Evolutionary conservation across 2,888 invertebrate genomes (phyloP).

Genomic region (Nudaria mundana): DNA sequence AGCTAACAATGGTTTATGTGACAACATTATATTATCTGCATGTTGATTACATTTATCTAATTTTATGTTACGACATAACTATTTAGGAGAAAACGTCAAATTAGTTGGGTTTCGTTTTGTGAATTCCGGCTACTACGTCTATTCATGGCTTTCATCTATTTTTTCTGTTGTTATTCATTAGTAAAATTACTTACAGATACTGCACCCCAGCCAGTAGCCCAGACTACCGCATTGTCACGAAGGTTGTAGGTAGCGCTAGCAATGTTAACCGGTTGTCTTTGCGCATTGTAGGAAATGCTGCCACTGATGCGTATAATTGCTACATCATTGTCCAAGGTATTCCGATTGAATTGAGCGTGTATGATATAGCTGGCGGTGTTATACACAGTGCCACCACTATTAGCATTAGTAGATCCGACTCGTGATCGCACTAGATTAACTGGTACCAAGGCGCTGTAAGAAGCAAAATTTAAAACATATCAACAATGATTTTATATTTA

Average conservation of each 20-base stretch:
- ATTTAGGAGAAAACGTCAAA: too few relatives aligned
- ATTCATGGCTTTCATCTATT: too few relatives aligned
- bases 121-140: too few relatives aligned
- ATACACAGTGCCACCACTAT: constrained; percentile 36
- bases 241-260: constrained; percentile 41
- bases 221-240: constrained; percentile 41
- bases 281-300: constrained; percentile 16
- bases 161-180: too few relatives aligned
- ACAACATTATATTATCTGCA: too few relatives aligned
- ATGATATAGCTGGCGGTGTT: constrained; percentile 15
- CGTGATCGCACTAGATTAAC: constrained; percentile 29
- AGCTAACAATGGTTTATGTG: too few relatives aligned
- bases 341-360: constrained; percentile 31
- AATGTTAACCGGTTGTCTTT: constrained; percentile 25
- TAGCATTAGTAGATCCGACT: constrained; percentile 39
- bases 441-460: too few relatives aligned
- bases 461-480: too few relatives aligned
- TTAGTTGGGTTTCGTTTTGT: too few relatives aligned
- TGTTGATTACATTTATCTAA: too few relatives aligned
- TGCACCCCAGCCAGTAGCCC: constrained; percentile 51
- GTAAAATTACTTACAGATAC: constrained; percentile 38
- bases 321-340: constrained; percentile 41
- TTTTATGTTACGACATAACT: too few relatives aligned
- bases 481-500: too few relatives aligned
- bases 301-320: constrained; percentile 35